These are phyloP conservation scores for Oreochromis aureus DNA, from an alignment of 2,113 vertebrate species.

Conservation along the genomic window DNA sequence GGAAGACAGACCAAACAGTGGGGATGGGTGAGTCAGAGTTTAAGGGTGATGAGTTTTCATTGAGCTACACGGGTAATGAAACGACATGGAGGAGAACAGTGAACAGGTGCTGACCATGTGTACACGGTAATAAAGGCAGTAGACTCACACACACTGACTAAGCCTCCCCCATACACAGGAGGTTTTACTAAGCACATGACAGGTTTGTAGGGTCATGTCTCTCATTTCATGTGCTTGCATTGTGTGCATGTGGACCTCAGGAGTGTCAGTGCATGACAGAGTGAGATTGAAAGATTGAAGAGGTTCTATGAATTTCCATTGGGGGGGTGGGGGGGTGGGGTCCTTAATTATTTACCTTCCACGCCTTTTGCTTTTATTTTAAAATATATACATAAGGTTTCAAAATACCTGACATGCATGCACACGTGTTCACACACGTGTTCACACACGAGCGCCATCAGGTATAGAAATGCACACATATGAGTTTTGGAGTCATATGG, in stretches of 20 bases:
- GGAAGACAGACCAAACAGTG: neutral
- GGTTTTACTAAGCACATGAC: neutral
- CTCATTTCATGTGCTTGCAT: neutral
- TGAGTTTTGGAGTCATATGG: neutral
- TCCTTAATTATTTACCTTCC: conserved; percentile 5
- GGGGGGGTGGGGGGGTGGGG: too few species aligned
- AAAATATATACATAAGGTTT: neutral
- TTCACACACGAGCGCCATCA: neutral
- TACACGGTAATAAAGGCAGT: neutral
- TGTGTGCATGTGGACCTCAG: neutral
- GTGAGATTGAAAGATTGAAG: conserved; percentile 23
- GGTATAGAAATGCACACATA: neutral
- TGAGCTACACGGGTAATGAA: neutral
- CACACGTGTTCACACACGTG: neutral
- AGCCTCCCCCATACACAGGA: neutral
- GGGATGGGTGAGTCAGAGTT: neutral
- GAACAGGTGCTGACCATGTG: conserved; percentile 60
- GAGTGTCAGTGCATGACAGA: neutral
- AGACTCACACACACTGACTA: neutral
- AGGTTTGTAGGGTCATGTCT: neutral
- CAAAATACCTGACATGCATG: neutral
- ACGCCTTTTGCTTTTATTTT: neutral
- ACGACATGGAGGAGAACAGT: neutral
- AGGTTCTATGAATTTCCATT: conserved; percentile 3
- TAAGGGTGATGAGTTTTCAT: neutral